These are phyloP conservation scores for Potamarius usumacintae DNA, from an alignment of 2,113 vertebrate species.

Conservation along the genomic window DNA sequence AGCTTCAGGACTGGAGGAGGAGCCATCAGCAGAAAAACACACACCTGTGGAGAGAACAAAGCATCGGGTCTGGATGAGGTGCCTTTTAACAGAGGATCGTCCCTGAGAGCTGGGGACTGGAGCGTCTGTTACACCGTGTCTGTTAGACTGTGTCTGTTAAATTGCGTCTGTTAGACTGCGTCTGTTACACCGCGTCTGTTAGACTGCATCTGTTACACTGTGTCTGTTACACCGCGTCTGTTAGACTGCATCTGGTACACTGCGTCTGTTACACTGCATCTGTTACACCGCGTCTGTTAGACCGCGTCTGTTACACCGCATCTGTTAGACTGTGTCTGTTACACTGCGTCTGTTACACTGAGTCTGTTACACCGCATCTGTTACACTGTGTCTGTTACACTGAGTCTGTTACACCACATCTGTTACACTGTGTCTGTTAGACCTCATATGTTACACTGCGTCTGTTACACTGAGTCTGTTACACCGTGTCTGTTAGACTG, in stretches of 20 bases:
- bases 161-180: not conserved
- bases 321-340: not conserved
- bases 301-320: not conserved
- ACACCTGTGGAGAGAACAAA: slow-evolving; percentile 13
- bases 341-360: not conserved
- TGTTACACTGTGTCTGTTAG: not conserved
- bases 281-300: not conserved
- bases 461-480: no score
- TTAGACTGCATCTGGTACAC: no score
- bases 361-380: not conserved
- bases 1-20: not conserved
- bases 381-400: not conserved
- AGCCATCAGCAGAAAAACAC: not conserved
- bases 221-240: not conserved
- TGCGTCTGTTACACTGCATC: not conserved
- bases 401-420: accelerated
- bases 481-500: no score
- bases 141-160: not conserved
- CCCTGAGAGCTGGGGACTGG: not conserved
- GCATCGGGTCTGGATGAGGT: no score
- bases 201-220: not conserved
- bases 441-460: no score
- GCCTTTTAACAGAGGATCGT: not conserved
- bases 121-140: not conserved
- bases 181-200: not conserved